Evolutionary conservation across 1,140 invertebrate genomes (phyloP).

Genomic region (Oncopodura yosiiana): DNA sequence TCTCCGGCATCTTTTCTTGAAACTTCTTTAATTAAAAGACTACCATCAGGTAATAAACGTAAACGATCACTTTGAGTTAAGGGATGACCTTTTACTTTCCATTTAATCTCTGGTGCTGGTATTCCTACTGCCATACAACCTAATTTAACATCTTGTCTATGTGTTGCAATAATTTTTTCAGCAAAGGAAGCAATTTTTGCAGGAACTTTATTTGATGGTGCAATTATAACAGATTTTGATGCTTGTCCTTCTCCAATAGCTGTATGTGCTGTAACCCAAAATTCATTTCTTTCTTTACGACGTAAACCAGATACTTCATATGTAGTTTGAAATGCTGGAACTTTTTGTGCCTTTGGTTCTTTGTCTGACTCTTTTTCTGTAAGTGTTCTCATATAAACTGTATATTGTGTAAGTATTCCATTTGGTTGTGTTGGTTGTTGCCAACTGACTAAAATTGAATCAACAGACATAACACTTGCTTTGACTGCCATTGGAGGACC

Average conservation of each 20-base stretch:
- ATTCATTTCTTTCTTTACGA: constrained; percentile 72
- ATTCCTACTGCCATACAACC: constrained; percentile 83
- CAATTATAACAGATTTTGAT: constrained; percentile 70
- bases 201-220: constrained; percentile 75
- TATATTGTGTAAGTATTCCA: constrained; percentile 85
- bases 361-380: constrained; percentile 42
- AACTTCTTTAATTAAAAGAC: constrained; percentile 77
- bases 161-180: constrained; percentile 76
- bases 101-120: constrained; percentile 74
- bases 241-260: constrained; percentile 84
- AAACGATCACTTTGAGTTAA: constrained; percentile 64
- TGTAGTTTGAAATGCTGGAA: constrained; percentile 53
- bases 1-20: constrained; percentile 76
- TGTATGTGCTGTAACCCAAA: constrained; percentile 89
- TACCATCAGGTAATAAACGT: constrained; percentile 74
- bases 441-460: constrained; percentile 88
- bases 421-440: constrained; percentile 81
- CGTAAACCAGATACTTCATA: constrained; percentile 75
- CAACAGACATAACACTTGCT: constrained; percentile 78
- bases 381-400: constrained; percentile 75
- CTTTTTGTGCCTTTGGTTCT: constrained; percentile 49
- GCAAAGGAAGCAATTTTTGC: constrained; percentile 87
- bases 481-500: constrained; percentile 85
- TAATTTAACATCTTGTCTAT: constrained; percentile 81
- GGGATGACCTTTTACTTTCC: constrained; percentile 61